Base-by-base conservation (phyloP, 2,113 vertebrate species). In the Gasterosteus nipponicus region DNA sequence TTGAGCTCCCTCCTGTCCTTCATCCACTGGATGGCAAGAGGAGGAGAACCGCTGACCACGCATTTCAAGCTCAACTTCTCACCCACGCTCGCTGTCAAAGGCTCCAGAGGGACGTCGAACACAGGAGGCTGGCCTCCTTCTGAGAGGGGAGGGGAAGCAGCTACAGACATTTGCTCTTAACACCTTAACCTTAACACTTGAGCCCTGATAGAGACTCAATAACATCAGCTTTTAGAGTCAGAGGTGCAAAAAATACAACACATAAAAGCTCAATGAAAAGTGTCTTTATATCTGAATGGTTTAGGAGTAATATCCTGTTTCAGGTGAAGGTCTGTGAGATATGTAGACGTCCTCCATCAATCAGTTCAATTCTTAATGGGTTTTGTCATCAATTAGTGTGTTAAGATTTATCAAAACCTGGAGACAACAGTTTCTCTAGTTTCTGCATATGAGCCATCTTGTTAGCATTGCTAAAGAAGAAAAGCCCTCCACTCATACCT, bases 21-120 rank as follows among this genome's bases (percentile, higher is more conserved):
- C 92, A 98, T 89, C 98, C 98, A 99, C 81, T 97, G 96, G 86
- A 98, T 90, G 47, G 84, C 95, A 44, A 99, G 91, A 0, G 98
- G 97, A 71, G 95, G 74, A 0, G 96, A 94, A 57, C 98, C 98
- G 16, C 16, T 87, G 29, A 98, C 92, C 0, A 96, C 95, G 69
- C 98, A 98, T 68, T 90, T 94, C n/a, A 99, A 95, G 60, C 92
- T 95, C 22, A 98, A 8, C 1, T 85, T 95, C 11, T 96, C 95
- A 1, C 96, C 97, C 85, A 96, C 96, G 0, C 31, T 94, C 42
- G 89, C 91, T 10, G 91, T 91, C 44, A 92, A 83, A 1, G 97
- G 92, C 68, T 95, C 89, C 62, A 99, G 95, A 73, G 93, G 93
- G 4, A 93, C 80, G 70, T 98, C 96, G 89, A 97, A 99, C 41